These are phyloP conservation scores for Cololabis saira DNA, from an alignment of 2,113 vertebrate genomes.

Conservation along the genomic window DNA sequence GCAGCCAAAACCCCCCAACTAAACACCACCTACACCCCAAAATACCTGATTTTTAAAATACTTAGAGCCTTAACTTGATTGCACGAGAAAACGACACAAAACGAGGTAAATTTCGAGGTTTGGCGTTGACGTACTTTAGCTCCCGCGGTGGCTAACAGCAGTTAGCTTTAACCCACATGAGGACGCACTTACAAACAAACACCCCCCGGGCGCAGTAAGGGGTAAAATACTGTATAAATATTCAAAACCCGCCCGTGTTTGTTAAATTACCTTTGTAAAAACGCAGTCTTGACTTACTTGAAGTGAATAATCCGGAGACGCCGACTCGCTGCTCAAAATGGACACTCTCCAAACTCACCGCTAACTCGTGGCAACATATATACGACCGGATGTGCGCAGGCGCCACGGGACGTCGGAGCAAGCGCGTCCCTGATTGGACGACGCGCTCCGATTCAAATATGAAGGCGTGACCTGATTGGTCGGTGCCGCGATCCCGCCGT, in stretches of 20 bases:
- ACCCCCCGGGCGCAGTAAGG: too few relatives aligned
- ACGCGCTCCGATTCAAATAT: rapidly evolving
- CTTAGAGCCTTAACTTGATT: too few relatives aligned
- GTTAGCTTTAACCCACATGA: too few relatives aligned
- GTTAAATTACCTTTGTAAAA: too few relatives aligned
- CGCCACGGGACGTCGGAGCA: neutral
- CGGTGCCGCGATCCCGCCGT: neutral
- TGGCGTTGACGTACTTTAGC: slow-evolving; percentile 25
- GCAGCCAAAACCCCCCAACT: too few relatives aligned
- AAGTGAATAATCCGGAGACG: slow-evolving; percentile 43
- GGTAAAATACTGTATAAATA: too few relatives aligned
- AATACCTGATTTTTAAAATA: too few relatives aligned
- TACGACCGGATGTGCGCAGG: slow-evolving; percentile 72
- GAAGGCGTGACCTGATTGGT: slow-evolving; percentile 12
- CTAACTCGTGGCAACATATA: slow-evolving; percentile 80
- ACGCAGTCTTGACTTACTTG: too few relatives aligned
- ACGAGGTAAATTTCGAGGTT: neutral
- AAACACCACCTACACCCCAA: too few relatives aligned
- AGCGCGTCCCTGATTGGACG: slow-evolving; percentile 32
- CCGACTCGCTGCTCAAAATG: slow-evolving; percentile 72
- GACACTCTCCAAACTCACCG: slow-evolving; percentile 79
- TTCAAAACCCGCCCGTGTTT: too few relatives aligned
- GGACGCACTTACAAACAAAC: too few relatives aligned
- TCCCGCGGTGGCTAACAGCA: slow-evolving; percentile 15
- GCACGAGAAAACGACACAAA: rapidly evolving